A percentile compares a stretch with the other conserved stretches of the same genome.
Evolutionary conservation across 92 coral and sea anemone species (phyloP).

Genomic region (Phenganax marumi): DNA sequence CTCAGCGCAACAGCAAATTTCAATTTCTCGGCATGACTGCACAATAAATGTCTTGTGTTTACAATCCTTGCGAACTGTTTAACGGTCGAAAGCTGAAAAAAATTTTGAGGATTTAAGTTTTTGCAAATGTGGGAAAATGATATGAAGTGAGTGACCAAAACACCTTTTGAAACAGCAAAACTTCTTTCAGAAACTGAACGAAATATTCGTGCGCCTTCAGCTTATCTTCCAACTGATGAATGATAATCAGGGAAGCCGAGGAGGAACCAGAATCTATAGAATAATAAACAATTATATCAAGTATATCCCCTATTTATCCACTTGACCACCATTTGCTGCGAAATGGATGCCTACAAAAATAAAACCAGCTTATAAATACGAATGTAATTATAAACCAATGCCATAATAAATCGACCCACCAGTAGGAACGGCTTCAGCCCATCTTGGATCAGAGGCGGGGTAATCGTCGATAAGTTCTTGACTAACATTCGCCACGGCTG

Average conservation of each 20-base stretch:
- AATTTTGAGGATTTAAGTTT: no score
- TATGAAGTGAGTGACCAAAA: background rate
- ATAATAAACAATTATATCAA: background rate
- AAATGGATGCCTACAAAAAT: no score
- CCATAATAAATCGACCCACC: conserved; percentile 50
- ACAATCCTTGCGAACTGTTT: conserved; percentile 6
- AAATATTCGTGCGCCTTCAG: conserved; percentile 89
- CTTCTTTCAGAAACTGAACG: conserved; percentile 81
- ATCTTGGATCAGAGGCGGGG: conserved; percentile 98
- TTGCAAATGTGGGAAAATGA: no score
- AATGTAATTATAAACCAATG: no score
- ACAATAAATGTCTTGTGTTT: conserved; percentile 65
- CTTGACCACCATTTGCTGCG: no score
- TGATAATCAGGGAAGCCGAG: conserved; percentile 88
- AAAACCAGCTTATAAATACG: no score
- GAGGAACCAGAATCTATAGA: conserved; percentile 76
- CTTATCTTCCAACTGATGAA: conserved; percentile 93
- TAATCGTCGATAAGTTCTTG: conserved; percentile 89
- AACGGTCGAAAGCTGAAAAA: conserved; percentile 68
- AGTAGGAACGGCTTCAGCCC: conserved; percentile 99
- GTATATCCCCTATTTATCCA: no score
- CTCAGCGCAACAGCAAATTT: conserved; percentile 82
- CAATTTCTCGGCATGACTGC: conserved; percentile 92
- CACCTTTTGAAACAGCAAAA: conserved; percentile 81
- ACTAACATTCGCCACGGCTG: conserved; percentile 75